These are phyloP conservation scores for Sussaba pulchella DNA, from an alignment of 2,888 invertebrate species.

Conservation along the genomic window DNA sequence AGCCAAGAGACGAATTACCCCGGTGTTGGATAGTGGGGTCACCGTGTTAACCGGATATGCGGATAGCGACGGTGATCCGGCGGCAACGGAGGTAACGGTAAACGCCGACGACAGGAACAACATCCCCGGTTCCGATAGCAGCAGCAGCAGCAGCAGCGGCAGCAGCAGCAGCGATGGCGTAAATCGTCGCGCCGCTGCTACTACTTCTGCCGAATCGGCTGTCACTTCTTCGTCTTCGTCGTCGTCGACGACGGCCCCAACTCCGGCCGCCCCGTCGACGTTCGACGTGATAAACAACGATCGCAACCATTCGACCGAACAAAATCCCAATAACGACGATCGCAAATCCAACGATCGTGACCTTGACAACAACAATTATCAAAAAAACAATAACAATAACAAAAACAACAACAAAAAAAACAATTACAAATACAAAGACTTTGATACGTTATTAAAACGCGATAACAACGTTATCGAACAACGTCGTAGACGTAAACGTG, in stretches of 20 bases:
- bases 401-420: slow-evolving; percentile 84
- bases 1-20: slow-evolving; percentile 70
- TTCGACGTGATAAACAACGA: slow-evolving; percentile 28
- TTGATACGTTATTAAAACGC: slow-evolving; percentile 51
- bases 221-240: background rate
- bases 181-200: slow-evolving; percentile 42
- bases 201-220: slow-evolving; percentile 20
- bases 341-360: slow-evolving; percentile 76
- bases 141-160: slow-evolving; percentile 14
- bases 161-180: slow-evolving; percentile 7
- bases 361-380: slow-evolving; percentile 85
- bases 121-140: slow-evolving; percentile 29
- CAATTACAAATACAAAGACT: slow-evolving; percentile 82
- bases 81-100: slow-evolving; percentile 78
- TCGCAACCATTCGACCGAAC: slow-evolving; percentile 17
- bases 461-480: slow-evolving; percentile 6
- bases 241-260: slow-evolving; percentile 41
- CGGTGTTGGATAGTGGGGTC: slow-evolving; percentile 62
- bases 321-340: slow-evolving; percentile 79
- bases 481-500: slow-evolving; percentile 63
- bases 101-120: slow-evolving; percentile 63
- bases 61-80: slow-evolving; percentile 72
- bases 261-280: slow-evolving; percentile 7
- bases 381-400: slow-evolving; percentile 84
- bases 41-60: slow-evolving; percentile 76